Percentiles rank a stretch among this genome's conserved stretches.
phyloP scores from a whole-genome alignment of 2,888 invertebrate species.

The Lumbricus terrestris region DNA sequence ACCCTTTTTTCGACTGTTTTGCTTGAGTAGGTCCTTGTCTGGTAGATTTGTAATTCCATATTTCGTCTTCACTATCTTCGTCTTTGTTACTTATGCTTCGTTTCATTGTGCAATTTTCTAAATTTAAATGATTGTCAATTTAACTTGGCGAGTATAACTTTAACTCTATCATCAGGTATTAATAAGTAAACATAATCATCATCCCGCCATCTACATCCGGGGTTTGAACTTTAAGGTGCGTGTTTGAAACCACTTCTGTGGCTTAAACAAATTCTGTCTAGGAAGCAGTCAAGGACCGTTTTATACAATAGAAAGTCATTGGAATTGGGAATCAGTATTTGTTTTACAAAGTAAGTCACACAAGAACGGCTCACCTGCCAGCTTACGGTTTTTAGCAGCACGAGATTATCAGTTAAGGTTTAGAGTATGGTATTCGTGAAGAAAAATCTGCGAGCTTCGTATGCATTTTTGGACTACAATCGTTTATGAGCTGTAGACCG shows the following conservation, averaged over 20 bases:
- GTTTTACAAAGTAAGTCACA: too few species aligned
- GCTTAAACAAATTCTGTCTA: background rate
- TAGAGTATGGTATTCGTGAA: too few species aligned
- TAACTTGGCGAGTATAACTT: too few species aligned
- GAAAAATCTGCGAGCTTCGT: too few species aligned
- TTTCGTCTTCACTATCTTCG: slow-evolving; percentile 10
- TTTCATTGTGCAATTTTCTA: background rate
- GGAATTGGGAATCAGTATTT: too few species aligned
- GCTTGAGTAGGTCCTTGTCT: background rate
- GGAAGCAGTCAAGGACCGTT: too few species aligned
- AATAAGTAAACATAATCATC: background rate
- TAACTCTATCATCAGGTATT: background rate
- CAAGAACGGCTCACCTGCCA: too few species aligned
- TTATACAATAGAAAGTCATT: too few species aligned
- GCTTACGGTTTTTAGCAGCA: too few species aligned
- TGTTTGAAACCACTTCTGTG: background rate
- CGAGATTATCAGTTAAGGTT: too few species aligned
- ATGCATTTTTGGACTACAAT: too few species aligned
- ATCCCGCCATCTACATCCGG: background rate
- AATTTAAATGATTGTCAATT: background rate
- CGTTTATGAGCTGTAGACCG: too few species aligned
- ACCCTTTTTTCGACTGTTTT: background rate
- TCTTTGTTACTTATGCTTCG: background rate
- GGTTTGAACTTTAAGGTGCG: background rate
- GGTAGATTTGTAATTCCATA: background rate